Conservation (phyloP, 2,113 vertebrate genomes). For the Microcebus jonahi region DNA sequence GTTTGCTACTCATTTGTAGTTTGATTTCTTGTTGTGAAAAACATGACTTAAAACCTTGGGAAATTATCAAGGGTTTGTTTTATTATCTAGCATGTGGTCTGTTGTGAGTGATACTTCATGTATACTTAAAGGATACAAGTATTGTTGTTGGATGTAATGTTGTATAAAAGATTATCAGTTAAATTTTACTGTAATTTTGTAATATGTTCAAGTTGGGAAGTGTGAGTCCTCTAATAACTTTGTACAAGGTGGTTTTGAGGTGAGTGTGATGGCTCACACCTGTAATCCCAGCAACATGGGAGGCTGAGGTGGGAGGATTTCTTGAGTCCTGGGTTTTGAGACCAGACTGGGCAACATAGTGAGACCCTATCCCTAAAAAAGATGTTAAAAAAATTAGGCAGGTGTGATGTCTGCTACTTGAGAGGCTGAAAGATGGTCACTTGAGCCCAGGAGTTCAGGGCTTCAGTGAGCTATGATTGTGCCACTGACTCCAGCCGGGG, state of each 20-base stretch:
- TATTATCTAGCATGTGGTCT: background rate
- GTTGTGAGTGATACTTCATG: background rate
- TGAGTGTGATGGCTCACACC: too few relatives aligned
- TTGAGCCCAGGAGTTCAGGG: too few relatives aligned
- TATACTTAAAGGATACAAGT: background rate
- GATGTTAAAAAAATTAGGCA: too few relatives aligned
- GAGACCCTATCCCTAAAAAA: too few relatives aligned
- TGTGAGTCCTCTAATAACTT: background rate
- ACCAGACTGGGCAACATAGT: too few relatives aligned
- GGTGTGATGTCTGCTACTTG: too few relatives aligned
- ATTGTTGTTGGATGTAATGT: background rate
- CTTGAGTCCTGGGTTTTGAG: too few relatives aligned
- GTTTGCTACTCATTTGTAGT: background rate
- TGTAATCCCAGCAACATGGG: too few relatives aligned
- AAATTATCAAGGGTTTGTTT: background rate
- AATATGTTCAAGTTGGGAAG: background rate
- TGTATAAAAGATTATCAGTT: background rate
- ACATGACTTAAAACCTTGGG: background rate
- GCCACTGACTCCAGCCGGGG: too few relatives aligned
- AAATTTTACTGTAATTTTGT: background rate
- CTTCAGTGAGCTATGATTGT: too few relatives aligned
- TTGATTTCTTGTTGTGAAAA: slow-evolving; percentile 1
- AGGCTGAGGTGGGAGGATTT: too few relatives aligned
- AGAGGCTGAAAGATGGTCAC: too few relatives aligned
- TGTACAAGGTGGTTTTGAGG: background rate